Evolutionary conservation across 2,797 vertebrate genomes (phyloP).

Genomic region (Nannoperca obscura): DNA sequence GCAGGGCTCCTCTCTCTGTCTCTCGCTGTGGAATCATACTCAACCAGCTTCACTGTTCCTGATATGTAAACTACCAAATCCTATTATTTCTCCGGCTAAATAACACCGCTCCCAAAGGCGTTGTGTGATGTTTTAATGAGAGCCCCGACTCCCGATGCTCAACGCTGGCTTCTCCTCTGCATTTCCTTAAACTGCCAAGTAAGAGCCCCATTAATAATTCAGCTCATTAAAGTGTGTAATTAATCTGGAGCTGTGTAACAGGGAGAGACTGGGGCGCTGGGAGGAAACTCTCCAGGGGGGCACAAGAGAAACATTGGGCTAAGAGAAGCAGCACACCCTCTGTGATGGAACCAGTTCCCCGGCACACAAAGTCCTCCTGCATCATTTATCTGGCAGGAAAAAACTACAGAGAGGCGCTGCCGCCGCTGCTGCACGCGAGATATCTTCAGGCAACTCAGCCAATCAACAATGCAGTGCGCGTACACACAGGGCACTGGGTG

Average conservation of each 20-base stretch:
- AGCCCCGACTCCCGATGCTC: conserved; percentile 84
- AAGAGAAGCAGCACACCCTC: conserved; percentile 67
- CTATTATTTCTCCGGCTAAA: conserved; percentile 92
- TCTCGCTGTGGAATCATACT: conserved; percentile 52
- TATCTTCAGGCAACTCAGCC: conserved; percentile 72
- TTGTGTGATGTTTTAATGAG: conserved; percentile 98
- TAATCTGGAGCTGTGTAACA: conserved; percentile 91
- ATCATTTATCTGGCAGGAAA: conserved; percentile 80
- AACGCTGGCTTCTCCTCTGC: conserved; percentile 89
- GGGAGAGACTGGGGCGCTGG: conserved; percentile 77
- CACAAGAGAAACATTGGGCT: conserved; percentile 70
- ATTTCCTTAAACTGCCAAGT: conserved; percentile 99
- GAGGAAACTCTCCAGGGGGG: conserved; percentile 78
- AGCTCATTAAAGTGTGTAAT: conserved; percentile 99
- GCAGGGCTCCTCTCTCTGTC: conserved; percentile 53
- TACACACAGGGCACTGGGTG: conserved; percentile 25
- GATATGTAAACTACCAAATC: conserved; percentile 85
- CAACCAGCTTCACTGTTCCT: conserved; percentile 65
- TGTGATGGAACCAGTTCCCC: conserved; percentile 71
- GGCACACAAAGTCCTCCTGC: conserved; percentile 73
- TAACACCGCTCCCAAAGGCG: conserved; percentile 92
- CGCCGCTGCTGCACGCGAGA: conserved; percentile 65
- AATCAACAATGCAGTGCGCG: conserved; percentile 66
- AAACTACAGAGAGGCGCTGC: conserved; percentile 52
- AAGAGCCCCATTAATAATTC: conserved; percentile 99